Evolutionary conservation across 2,113 vertebrate genomes (phyloP), one percentile per base, ranked within the genome.

Genomic region (Alouatta palliata): DNA sequence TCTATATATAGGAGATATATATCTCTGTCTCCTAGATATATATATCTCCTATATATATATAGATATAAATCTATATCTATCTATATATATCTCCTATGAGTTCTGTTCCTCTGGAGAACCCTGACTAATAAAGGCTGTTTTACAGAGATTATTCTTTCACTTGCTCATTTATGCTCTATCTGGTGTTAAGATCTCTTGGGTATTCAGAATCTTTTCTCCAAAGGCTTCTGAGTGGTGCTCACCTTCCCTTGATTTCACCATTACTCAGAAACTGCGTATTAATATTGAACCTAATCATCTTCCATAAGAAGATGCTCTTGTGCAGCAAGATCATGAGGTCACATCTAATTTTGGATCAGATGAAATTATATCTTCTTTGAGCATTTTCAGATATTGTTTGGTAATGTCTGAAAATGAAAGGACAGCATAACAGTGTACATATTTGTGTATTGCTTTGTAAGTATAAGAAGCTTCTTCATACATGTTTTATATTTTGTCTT

Each of bases 141-240:
- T 14, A 79, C n/a, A 45, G 49, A n/a, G 25, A 81, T 25, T 56
- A 10, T 32, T 71, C 64, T 77, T 64, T 81, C 12, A 76, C 5
- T 47, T 40, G 19, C 6, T 61, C 5, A 16, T 23, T 85, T 30
- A 23, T 17, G 21, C 17, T 40, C 6, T 68, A 27, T 12, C 66
- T 27, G 35, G 12, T 11, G 14, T 14, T 30, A 45, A 21, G 2
- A 32, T 73, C 1, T 58, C 23, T 68, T 40, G 37, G 13, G 9
- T 37, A 47, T 27, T 76, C 47, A 68, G 35, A 96, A 79, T 94
- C 70, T 25, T 20, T 68, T 88, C 64, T 52, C 88, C 40, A 79
- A 87, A 25, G 32, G 5, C 45, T 68, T 47, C 37, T 61, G 61
- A 43, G 17, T 25, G 32, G 2, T 43, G 4, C 2, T 68, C 16